A percentile compares a stretch with the other conserved stretches of the same genome.
These are phyloP conservation scores for Myiagra hebetior DNA, from an alignment of 2,113 vertebrate genomes.

Conservation along the genomic window DNA sequence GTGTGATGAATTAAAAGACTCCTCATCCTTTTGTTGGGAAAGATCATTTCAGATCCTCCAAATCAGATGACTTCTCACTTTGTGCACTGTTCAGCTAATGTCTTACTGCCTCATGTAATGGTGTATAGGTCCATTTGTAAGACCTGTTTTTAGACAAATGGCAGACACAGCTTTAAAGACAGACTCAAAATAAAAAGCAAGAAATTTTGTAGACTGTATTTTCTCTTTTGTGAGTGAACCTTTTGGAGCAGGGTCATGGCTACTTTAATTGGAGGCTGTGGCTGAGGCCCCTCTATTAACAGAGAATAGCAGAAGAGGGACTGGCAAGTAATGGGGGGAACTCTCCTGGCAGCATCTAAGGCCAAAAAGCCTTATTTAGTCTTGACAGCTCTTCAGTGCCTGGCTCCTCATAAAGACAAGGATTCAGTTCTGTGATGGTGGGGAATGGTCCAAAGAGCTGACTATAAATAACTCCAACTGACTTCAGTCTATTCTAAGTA, in stretches of 20 bases:
- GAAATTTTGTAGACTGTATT: not conserved
- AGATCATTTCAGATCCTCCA: not conserved
- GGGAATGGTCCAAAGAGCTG: not conserved
- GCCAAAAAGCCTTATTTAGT: not conserved
- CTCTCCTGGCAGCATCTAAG: not conserved
- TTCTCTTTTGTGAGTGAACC: not conserved
- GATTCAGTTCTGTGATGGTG: not conserved
- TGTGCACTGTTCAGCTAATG: not conserved
- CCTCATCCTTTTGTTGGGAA: not conserved
- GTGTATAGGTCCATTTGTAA: not conserved
- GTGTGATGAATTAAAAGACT: not conserved
- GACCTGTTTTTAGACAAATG: not conserved
- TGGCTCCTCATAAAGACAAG: not conserved
- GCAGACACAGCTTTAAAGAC: not conserved
- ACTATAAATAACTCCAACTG: not conserved
- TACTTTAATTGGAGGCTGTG: not conserved
- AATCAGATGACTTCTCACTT: not conserved
- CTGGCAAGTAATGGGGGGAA: not conserved
- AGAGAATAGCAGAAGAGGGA: not conserved
- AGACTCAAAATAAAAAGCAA: not conserved
- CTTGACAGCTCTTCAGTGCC: not conserved
- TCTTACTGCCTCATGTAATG: not conserved
- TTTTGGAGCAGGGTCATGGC: not conserved
- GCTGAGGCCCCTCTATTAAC: not conserved
- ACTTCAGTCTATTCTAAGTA: not conserved